Base-by-base conservation (phyloP, 2,888 invertebrate genomes). In the Lutraria lutraria region DNA sequence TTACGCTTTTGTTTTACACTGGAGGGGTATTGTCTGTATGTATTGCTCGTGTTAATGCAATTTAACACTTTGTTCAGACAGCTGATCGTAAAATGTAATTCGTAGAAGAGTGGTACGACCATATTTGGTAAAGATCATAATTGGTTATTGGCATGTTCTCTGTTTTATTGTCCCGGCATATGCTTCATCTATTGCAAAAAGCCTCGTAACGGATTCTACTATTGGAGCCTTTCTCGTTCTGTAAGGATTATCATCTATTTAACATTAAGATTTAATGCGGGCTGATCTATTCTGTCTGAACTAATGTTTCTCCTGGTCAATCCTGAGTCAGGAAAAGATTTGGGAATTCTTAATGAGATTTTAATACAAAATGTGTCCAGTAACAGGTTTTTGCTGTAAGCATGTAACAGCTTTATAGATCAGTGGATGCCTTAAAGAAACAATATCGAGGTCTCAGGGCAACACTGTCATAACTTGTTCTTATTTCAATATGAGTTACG, bases 31-130 rank as follows among this genome's bases (percentile, higher is more conserved):
- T 76, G 76, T 76, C 76, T 76, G 76, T 34, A 31, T 31, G 76
- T 76, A 76, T 76, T 31, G 76, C 29, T 76, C 13, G 34, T 34
- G 76, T 76, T 76, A 76, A 76, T 76, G 76, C 76, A 76, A 76
- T 76, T 34, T 76, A 76, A 76, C 76, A 76, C 76, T 76, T 76
- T 34, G 29, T 31, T 76, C 76, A 76, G 76, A 76, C 34, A 16
- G 76, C 15, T 13, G 34, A 31, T 76, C 76, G 13, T 76, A 76
- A 76, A 76, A 34, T 19, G 34, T 34, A 13, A 16, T 76, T 13
- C 16, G 19, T 76, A 31, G 21, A 34, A 31, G 34, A 34, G 34
- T 15, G 76, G 29, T 76, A 16, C 31, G 34, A 34, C 76, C 31
- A 76, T 76, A 76, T 76, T 31, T 34, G 76, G 76, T 76, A 31